phyloP scores from a whole-genome alignment of 2,113 vertebrate species.

The Phoxinus phoxinus region DNA sequence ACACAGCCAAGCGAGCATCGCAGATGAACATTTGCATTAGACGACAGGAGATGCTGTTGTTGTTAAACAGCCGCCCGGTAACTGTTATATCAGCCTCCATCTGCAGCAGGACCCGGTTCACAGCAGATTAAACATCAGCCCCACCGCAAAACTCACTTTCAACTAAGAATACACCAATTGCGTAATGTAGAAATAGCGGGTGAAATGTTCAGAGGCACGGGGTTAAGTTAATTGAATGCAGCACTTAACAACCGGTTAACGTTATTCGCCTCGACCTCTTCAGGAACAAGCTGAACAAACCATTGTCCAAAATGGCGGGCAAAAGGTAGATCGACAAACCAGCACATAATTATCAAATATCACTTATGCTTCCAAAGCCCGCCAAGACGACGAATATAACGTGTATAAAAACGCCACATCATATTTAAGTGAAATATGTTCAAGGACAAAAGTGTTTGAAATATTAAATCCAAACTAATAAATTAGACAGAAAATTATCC shows the following conservation, averaged over 20 bases:
- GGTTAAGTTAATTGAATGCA: not conserved
- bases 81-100: not conserved
- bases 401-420: not conserved
- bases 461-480: not conserved
- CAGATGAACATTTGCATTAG: no score
- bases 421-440: not conserved
- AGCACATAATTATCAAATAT: not conserved
- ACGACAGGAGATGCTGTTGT: not conserved
- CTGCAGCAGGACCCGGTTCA: not conserved
- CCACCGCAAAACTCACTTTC: not conserved
- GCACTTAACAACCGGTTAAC: not conserved
- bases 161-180: not conserved
- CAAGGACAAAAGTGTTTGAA: not conserved
- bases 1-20: not conserved
- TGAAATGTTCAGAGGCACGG: not conserved
- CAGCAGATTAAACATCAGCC: not conserved
- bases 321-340: not conserved
- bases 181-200: not conserved
- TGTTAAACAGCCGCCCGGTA: not conserved
- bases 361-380: not conserved
- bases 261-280: not conserved
- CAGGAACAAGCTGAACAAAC: not conserved
- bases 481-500: not conserved
- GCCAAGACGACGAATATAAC: not conserved
- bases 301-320: conserved; percentile 63